Evolutionary conservation across 2,888 invertebrate genomes (phyloP), one percentile per base, ranked within the genome.

Genomic region (Coleophora flavipennella): DNA sequence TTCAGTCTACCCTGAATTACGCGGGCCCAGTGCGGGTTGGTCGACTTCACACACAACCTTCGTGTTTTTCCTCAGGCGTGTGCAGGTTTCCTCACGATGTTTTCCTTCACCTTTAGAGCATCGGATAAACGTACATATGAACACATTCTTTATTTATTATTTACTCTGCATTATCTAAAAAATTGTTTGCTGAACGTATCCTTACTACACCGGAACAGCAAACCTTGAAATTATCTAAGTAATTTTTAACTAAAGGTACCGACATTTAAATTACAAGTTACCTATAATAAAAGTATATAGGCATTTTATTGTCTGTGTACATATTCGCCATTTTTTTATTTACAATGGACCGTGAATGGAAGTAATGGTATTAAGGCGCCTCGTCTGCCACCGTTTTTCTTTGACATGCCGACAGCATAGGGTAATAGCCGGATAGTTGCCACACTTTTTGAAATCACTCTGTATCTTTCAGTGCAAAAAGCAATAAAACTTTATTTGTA

Each of bases 301-400:
- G n/a, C n/a, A 41, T 65, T 51, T 62, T 37, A 31, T 44, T 20
- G 49, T 43, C 50, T 47, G 51, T 69, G 72, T 69, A 70, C 58
- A 60, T 50, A 52, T 48, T 53, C 50, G 20, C 20, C 55, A 58
- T 57, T 58, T 60, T 58, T 60, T 59, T 68, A 62, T 68, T 67
- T 63, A 72, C 65, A 62, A 61, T 61, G 54, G 50, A 36, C 20
- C 6, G 6, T 20, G 20, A 20, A 20, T 20, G 20, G 20, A 58
- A 50, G 63, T 67, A 74, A 71, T 75, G 45, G 68, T 40, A 69
- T 71, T 73, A 68, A 61, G 64, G 59, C 62, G 63, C 62, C 59
- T 65, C 57, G 61, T 39, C 53, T 74, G 80, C 81, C 76, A 79
- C 81, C 57, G 80, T 71, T 63, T 49, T 38, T 54, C 68, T 71